Evolutionary conservation across 2,888 invertebrate genomes (phyloP).

Genomic region (Pocota personata): DNA sequence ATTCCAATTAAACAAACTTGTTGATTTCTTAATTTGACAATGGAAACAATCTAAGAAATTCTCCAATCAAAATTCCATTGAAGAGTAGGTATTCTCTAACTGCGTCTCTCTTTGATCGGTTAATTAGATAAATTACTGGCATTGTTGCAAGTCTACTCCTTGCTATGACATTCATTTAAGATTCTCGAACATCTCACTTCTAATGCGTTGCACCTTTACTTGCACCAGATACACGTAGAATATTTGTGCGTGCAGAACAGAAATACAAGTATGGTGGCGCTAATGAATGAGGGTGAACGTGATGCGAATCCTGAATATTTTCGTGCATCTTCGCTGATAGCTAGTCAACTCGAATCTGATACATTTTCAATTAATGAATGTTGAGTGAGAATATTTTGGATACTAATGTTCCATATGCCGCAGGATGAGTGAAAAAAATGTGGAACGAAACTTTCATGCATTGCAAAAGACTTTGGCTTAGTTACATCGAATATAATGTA

Average conservation of each 20-base stretch:
- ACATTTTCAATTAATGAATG: not conserved
- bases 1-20: slow-evolving; percentile 22
- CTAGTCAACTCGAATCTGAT: not conserved
- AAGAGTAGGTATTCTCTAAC: slow-evolving; percentile 30
- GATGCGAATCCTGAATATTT: slow-evolving; percentile 41
- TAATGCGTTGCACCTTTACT: slow-evolving; percentile 64
- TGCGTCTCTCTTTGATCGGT: slow-evolving; percentile 50
- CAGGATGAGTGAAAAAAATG: not conserved
- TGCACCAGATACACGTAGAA: slow-evolving; percentile 35
- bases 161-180: slow-evolving; percentile 58
- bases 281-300: slow-evolving; percentile 66
- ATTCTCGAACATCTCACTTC: slow-evolving; percentile 68
- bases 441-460: no score
- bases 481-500: no score
- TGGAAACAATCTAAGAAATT: slow-evolving; percentile 54
- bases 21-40: slow-evolving; percentile 60
- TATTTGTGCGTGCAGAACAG: slow-evolving; percentile 23
- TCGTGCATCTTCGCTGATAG: not conserved
- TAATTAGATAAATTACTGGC: slow-evolving; percentile 71
- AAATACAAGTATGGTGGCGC: slow-evolving; percentile 54
- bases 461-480: no score
- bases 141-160: slow-evolving; percentile 50
- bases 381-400: not conserved
- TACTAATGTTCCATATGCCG: not conserved
- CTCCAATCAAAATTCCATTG: slow-evolving; percentile 67